Base-by-base conservation (phyloP, 2,888 invertebrate genomes). In the Sialis fuliginosa region DNA sequence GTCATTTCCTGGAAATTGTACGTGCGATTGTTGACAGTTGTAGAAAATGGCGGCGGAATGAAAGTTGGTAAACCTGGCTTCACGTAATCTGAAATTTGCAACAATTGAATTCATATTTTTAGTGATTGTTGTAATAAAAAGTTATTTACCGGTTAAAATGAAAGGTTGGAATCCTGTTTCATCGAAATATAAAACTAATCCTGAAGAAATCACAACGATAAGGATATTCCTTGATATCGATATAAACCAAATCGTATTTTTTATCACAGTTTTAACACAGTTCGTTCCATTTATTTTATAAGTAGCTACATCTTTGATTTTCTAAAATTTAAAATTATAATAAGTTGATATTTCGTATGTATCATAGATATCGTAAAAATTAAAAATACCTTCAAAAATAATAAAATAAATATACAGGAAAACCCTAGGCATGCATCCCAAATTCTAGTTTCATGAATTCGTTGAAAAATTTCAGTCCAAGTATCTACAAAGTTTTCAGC, bases 191-290 rank as follows among this genome's bases (percentile, higher is more conserved):
- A 77, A 81, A 1, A 79, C 79, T 45, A 81, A 64, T 6, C 74
- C 67, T 0, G 77, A 78, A 58, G 80, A 80, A 12, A 77, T 64
- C 22, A 85, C 69, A 48, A 87, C 85, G 31, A 85, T 77, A 39
- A 83, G 67, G 52, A 86, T 85, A 65, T 85, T 86, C 50, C 86
- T 67, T 0, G 80, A 77, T 31, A 82, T 83, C 48, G 81, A 77
- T 43, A 83, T 66, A 57, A 84, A 70, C 82, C 83, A 84, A 44
- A 82, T 67, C 41, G 70, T 61, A 57, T 79, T 77, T 37, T 71
- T 64, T 12, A 73, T 51, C 6, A 64, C 51, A 44, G 62, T 64
- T 54, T 74, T 74, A 48, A 60, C 52, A 0, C 54, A 42, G 9
- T 68, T 66, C 8, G 66, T 62, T 34, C 69, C 63, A 52, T 70